Percentiles rank a stretch among this genome's conserved stretches.
These are phyloP conservation scores for Melopsittacus undulatus DNA, from an alignment of 2,797 vertebrate species.

Conservation along the genomic window DNA sequence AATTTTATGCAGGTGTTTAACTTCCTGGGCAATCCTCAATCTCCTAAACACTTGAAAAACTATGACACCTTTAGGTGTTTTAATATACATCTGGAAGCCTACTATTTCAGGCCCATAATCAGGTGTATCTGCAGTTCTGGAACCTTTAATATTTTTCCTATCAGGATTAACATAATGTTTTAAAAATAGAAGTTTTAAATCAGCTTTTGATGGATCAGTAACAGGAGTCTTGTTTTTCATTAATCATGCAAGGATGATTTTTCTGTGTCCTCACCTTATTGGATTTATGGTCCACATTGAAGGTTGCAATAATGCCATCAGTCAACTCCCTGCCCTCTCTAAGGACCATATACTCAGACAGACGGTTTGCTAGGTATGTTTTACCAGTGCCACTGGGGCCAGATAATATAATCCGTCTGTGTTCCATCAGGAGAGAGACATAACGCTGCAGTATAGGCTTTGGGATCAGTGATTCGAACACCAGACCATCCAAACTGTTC, in stretches of 20 bases:
- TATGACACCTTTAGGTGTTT: background rate
- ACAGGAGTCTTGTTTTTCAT: background rate
- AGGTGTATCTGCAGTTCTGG: background rate
- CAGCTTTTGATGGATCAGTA: background rate
- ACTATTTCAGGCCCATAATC: background rate
- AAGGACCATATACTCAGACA: conserved; percentile 88
- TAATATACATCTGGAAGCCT: background rate
- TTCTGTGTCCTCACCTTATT: conserved; percentile 84
- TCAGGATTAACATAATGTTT: accelerated
- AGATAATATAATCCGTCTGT: conserved; percentile 92
- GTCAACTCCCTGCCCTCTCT: conserved; percentile 84
- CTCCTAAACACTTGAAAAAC: background rate
- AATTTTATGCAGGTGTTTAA: background rate
- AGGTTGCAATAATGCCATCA: conserved; percentile 87
- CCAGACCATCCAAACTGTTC: conserved; percentile 88
- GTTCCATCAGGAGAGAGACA: conserved; percentile 89
- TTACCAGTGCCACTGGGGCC: conserved; percentile 96
- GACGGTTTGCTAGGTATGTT: conserved; percentile 91
- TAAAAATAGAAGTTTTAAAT: background rate
- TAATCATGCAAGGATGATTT: background rate
- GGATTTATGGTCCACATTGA: conserved; percentile 97
- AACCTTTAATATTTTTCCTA: background rate
- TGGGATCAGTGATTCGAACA: conserved; percentile 93
- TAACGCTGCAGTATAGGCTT: conserved; percentile 96
- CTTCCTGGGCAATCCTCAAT: background rate